These are phyloP conservation scores for Athene noctua DNA, from an alignment of 2,113 vertebrate species.

Conservation along the genomic window DNA sequence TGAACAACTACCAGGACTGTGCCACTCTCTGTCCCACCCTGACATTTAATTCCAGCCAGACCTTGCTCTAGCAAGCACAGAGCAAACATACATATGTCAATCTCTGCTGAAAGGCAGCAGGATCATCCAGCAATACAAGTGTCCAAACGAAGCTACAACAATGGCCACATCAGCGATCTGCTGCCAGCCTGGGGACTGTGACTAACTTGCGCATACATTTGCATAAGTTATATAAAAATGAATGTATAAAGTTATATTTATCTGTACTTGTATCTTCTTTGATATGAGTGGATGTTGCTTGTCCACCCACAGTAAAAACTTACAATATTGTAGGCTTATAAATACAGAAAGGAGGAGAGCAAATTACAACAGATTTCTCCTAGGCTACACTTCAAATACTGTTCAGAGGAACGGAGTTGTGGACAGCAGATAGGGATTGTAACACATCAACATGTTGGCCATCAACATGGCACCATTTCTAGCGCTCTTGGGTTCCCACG, in stretches of 20 bases:
- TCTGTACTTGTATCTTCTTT: conserved; percentile 64
- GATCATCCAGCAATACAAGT: not conserved
- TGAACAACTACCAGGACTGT: fast-evolving
- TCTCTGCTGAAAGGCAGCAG: not conserved
- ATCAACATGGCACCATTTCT: not conserved
- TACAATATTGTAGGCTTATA: conserved; percentile 55
- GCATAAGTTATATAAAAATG: conserved; percentile 69
- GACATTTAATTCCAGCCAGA: not conserved
- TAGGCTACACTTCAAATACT: not conserved
- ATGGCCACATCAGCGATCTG: conserved; percentile 54
- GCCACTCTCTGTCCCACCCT: not conserved
- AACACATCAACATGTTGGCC: not conserved
- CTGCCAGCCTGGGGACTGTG: conserved; percentile 64
- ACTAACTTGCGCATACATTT: conserved; percentile 66
- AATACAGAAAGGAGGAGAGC: conserved; percentile 34
- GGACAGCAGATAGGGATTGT: not conserved
- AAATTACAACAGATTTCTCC: conserved; percentile 43
- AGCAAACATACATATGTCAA: not conserved
- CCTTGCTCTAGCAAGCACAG: not conserved
- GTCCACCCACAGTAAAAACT: conserved; percentile 64
- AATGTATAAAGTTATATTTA: conserved; percentile 66
- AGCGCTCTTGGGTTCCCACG: not conserved
- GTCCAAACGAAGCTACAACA: not conserved
- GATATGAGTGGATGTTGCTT: conserved; percentile 67
- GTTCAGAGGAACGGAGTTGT: not conserved